Conservation (phyloP, 2,113 vertebrate genomes). For the Chitala chitala region DNA sequence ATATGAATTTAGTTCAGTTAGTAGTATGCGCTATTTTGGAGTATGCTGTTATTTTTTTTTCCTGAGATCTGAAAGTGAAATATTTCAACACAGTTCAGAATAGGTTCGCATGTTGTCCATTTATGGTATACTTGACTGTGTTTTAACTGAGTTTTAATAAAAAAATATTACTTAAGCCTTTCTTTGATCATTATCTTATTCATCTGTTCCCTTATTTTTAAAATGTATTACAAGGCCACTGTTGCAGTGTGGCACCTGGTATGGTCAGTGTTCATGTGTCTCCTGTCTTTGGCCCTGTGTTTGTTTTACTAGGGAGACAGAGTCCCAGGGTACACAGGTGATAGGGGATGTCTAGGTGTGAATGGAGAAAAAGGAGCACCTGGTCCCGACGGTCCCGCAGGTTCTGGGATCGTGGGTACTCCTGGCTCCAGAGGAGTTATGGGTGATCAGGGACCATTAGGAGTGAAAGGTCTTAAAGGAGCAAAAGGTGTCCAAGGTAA, state of each 20-base stretch:
- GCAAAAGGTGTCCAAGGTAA: constrained; percentile 67
- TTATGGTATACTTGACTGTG: too few relatives aligned
- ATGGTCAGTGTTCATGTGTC: neutral
- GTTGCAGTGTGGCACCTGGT: neutral
- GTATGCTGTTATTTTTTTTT: too few relatives aligned
- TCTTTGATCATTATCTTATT: neutral
- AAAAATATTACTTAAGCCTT: too few relatives aligned
- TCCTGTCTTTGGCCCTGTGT: constrained; percentile 1
- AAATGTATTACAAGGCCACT: neutral
- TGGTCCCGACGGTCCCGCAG: constrained; percentile 66
- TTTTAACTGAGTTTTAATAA: too few relatives aligned
- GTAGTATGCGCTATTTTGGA: too few relatives aligned
- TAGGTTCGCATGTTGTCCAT: too few relatives aligned
- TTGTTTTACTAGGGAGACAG: constrained; percentile 68
- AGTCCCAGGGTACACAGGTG: constrained; percentile 61
- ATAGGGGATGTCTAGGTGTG: constrained; percentile 68
- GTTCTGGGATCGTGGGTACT: constrained; percentile 64
- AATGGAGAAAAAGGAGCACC: constrained; percentile 63
- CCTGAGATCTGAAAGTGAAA: too few relatives aligned
- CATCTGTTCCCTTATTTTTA: neutral
- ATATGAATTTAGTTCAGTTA: neutral
- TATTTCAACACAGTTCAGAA: too few relatives aligned
- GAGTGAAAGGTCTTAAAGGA: constrained; percentile 65
- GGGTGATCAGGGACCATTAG: constrained; percentile 69
- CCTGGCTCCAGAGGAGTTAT: constrained; percentile 62